Evolutionary conservation across 2,888 invertebrate species (phyloP).

Genomic region (Diarsia rubi): DNA sequence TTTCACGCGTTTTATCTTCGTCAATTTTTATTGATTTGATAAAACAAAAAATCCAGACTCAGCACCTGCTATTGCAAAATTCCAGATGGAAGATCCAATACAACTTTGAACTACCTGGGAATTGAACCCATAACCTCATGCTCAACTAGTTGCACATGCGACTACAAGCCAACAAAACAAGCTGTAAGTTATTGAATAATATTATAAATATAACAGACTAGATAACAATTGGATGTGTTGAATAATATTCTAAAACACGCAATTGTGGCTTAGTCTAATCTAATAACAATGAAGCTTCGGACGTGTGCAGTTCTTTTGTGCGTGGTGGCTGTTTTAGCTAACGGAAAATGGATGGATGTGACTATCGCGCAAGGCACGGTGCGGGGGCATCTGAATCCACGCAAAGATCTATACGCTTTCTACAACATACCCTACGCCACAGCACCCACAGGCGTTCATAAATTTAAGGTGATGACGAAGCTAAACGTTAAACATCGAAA

Average conservation of each 20-base stretch:
- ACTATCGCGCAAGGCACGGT: conserved; percentile 69
- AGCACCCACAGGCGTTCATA: conserved; percentile 70
- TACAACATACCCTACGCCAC: conserved; percentile 77
- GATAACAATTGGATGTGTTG: conserved; percentile 18
- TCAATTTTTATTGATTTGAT: no score
- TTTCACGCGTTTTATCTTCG: no score
- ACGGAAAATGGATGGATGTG: conserved; percentile 60
- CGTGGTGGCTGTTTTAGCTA: background rate
- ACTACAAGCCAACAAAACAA: background rate
- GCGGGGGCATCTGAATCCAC: conserved; percentile 68
- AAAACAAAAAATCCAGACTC: no score
- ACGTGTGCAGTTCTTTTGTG: conserved; percentile 29
- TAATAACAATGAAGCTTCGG: conserved; percentile 19
- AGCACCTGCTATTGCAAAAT: background rate
- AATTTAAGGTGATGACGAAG: conserved; percentile 33
- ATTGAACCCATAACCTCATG: background rate
- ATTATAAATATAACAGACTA: background rate
- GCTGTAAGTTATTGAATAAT: background rate
- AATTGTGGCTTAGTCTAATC: background rate
- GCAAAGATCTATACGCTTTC: conserved; percentile 68
- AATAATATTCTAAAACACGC: conserved; percentile 20
- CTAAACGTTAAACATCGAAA: background rate
- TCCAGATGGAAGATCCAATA: background rate
- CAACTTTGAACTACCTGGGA: background rate
- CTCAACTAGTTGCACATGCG: background rate